Percentiles rank a stretch among this genome's conserved stretches.
These are phyloP conservation scores for Acanthochromis polyacanthus DNA, from an alignment of 2,113 vertebrate genomes.

Conservation along the genomic window DNA sequence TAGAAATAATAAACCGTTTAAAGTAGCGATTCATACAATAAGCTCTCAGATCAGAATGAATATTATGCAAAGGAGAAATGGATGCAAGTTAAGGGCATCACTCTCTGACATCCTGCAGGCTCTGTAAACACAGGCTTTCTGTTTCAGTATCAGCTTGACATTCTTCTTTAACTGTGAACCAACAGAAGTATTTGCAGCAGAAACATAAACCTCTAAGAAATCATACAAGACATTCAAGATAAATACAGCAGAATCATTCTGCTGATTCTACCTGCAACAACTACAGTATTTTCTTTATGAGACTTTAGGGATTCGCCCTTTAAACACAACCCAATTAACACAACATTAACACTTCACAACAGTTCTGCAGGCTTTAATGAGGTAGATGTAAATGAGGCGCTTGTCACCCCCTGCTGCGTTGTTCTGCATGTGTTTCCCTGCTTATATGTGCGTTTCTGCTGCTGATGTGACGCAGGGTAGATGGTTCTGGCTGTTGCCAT, in stretches of 20 bases:
- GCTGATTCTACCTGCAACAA: not conserved
- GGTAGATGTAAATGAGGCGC: constrained; percentile 14
- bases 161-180: not conserved
- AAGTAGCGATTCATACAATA: too few species aligned
- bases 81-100: not conserved
- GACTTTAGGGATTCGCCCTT: constrained; percentile 3
- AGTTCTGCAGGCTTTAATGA: constrained; percentile 16
- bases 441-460: constrained; percentile 8
- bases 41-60: not conserved
- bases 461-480: not conserved
- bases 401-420: not conserved
- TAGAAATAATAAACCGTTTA: not conserved
- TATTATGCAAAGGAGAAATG: not conserved
- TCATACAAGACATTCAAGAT: too few species aligned
- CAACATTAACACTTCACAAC: constrained; percentile 8
- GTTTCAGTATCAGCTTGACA: too few species aligned
- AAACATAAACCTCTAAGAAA: too few species aligned
- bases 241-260: too few species aligned
- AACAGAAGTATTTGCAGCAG: not conserved
- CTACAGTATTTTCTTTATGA: not conserved
- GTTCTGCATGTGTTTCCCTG: constrained; percentile 7
- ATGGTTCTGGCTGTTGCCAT: constrained; percentile 51
- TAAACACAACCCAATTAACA: constrained; percentile 3
- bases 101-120: too few species aligned
- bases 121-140: too few species aligned